Conservation (phyloP, 2,888 invertebrate genomes). For the Griposia aprilina region DNA sequence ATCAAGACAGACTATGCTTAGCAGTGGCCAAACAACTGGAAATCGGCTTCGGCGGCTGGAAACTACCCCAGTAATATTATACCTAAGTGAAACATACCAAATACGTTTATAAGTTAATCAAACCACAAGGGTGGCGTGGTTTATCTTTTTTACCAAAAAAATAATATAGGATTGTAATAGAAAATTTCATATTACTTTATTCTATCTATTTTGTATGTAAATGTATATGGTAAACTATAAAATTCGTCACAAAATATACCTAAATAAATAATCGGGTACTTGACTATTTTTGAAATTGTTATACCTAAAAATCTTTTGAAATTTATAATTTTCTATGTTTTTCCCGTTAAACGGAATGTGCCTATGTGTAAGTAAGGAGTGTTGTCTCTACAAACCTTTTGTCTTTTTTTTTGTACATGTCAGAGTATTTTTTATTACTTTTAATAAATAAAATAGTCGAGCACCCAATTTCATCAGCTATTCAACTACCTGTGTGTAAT, state of each 20-base stretch:
- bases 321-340: constrained; percentile 30
- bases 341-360: constrained; percentile 42
- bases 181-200: constrained; percentile 55
- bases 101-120: constrained; percentile 63
- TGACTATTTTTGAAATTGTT: constrained; percentile 62
- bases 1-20: constrained; percentile 95
- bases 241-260: constrained; percentile 52
- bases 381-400: constrained; percentile 28
- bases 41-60: constrained; percentile 95
- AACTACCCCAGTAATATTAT: constrained; percentile 83
- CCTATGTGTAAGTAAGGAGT: constrained; percentile 29
- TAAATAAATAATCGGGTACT: constrained; percentile 53
- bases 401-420: constrained; percentile 32
- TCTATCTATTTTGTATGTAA: constrained; percentile 70
- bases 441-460: constrained; percentile 54
- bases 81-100: constrained; percentile 55
- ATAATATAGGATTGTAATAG: constrained; percentile 54
- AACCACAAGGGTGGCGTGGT: constrained; percentile 81
- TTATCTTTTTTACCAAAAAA: constrained; percentile 69
- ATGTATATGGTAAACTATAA: constrained; percentile 64
- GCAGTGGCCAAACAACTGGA: constrained; percentile 95
- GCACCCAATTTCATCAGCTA: constrained; percentile 55
- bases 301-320: constrained; percentile 31
- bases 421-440: constrained; percentile 27
- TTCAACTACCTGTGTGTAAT: constrained; percentile 1